Percentiles rank a stretch among this genome's conserved stretches.
phyloP scores from a whole-genome alignment of 2,888 invertebrate genomes.

The Dusona sp. region DNA sequence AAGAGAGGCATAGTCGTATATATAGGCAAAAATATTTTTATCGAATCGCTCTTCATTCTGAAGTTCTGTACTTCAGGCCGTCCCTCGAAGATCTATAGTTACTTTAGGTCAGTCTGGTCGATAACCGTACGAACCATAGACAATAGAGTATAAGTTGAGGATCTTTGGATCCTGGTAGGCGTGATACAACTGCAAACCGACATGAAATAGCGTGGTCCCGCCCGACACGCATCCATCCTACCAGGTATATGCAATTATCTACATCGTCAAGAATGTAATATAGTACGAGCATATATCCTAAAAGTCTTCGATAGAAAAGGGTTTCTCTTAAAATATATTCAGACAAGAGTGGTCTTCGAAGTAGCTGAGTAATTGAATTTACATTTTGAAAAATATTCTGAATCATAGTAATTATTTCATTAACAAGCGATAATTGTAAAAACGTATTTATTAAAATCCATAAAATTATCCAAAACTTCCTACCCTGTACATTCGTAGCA shows the following conservation, averaged over 20 bases:
- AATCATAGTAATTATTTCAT: neutral
- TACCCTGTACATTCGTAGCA: neutral
- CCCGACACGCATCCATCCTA: constrained; percentile 81
- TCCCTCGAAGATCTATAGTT: constrained; percentile 44
- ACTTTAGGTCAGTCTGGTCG: constrained; percentile 44
- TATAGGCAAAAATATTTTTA: constrained; percentile 36
- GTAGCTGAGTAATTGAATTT: neutral
- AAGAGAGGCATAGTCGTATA: neutral
- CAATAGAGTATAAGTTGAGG: constrained; percentile 72
- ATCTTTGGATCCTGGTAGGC: constrained; percentile 74
- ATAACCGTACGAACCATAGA: constrained; percentile 64
- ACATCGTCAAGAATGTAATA: constrained; percentile 72
- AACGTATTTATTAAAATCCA: neutral
- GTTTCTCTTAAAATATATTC: neutral
- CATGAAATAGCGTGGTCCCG: constrained; percentile 76
- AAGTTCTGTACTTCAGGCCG: constrained; percentile 24
- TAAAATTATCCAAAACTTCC: neutral
- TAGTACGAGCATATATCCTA: constrained; percentile 3
- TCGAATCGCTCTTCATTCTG: constrained; percentile 40
- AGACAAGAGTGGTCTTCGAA: neutral
- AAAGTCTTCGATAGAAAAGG: constrained; percentile 8
- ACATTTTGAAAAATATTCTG: neutral
- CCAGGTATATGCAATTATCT: constrained; percentile 80
- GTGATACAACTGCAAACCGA: constrained; percentile 76
- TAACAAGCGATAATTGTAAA: neutral